Evolutionary conservation across 2,797 vertebrate species (phyloP).

Genomic region (Cephalopachus bancanus): DNA sequence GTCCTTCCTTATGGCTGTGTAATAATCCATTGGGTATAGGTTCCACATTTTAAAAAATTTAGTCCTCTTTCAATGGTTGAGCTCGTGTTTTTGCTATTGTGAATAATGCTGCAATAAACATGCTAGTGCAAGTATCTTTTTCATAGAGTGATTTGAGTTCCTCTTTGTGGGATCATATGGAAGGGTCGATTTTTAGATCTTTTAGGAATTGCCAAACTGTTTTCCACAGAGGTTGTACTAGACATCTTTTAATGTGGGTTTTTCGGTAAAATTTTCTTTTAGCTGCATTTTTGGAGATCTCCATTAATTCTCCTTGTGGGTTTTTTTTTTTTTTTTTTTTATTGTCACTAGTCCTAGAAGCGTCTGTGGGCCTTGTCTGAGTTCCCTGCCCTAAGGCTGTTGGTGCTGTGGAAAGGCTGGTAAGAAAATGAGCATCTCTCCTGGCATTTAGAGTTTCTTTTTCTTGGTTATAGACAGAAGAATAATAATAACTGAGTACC

Average conservation of each 20-base stretch:
- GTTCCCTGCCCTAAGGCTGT: background rate
- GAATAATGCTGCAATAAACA: too few relatives aligned
- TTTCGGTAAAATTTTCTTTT: slow-evolving; percentile 4
- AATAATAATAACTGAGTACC: slow-evolving; percentile 26
- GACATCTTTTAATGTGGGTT: background rate
- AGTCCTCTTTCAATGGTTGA: too few relatives aligned
- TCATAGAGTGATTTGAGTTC: too few relatives aligned
- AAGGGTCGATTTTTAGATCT: too few relatives aligned
- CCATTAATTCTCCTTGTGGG: background rate
- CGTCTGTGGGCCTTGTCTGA: background rate
- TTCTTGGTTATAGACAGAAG: slow-evolving; percentile 14
- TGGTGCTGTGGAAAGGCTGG: background rate
- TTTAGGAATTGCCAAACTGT: too few relatives aligned
- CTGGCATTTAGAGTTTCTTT: slow-evolving; percentile 17
- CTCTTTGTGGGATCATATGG: too few relatives aligned
- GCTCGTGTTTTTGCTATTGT: too few relatives aligned
- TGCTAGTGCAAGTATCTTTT: too few relatives aligned
- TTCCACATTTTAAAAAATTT: too few relatives aligned
- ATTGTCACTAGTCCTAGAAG: background rate
- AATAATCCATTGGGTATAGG: too few relatives aligned
- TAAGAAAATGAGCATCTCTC: slow-evolving; percentile 16
- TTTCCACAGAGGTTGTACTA: too few relatives aligned
- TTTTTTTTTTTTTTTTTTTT: background rate
- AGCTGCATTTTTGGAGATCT: background rate
- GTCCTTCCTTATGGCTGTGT: too few relatives aligned